phyloP scores from a whole-genome alignment of 2,113 vertebrate species.

The Scalopus aquaticus region DNA sequence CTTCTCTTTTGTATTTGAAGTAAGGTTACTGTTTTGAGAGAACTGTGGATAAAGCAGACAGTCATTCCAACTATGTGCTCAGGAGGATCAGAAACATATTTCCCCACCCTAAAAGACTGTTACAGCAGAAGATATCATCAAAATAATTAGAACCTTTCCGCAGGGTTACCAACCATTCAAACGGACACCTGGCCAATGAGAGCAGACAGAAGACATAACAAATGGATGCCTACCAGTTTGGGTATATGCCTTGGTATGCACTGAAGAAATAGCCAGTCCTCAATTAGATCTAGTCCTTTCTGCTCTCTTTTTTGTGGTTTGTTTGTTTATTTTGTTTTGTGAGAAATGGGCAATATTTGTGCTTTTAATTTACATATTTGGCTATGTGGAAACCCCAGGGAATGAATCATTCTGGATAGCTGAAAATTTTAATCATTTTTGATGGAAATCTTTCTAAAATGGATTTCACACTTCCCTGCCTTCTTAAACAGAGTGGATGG shows the following conservation, averaged over 20 bases:
- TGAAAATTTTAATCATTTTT: conserved; percentile 82
- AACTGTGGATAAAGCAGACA: not conserved
- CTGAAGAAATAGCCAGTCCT: not conserved
- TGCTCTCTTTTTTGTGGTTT: not conserved
- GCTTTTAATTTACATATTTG: conserved; percentile 76
- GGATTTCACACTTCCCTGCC: conserved; percentile 80
- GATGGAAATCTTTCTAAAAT: conserved; percentile 82
- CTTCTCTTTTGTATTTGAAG: not conserved
- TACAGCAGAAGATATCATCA: not conserved
- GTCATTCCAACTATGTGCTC: not conserved
- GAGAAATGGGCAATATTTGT: conserved; percentile 67
- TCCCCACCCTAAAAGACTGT: not conserved
- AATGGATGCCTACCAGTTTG: not conserved
- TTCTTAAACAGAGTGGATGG: conserved; percentile 80
- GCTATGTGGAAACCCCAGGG: conserved; percentile 73
- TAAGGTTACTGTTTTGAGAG: not conserved
- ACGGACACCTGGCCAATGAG: conserved; percentile 23
- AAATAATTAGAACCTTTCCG: conserved; percentile 49
- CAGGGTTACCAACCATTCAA: not conserved
- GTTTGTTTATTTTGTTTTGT: conserved; percentile 53
- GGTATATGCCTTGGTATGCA: not conserved
- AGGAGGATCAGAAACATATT: not conserved
- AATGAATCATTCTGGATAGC: conserved; percentile 79
- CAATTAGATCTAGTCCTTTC: not conserved
- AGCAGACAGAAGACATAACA: not conserved